Conservation (phyloP, 1,140 invertebrate species). For the Drepana arcuata region DNA sequence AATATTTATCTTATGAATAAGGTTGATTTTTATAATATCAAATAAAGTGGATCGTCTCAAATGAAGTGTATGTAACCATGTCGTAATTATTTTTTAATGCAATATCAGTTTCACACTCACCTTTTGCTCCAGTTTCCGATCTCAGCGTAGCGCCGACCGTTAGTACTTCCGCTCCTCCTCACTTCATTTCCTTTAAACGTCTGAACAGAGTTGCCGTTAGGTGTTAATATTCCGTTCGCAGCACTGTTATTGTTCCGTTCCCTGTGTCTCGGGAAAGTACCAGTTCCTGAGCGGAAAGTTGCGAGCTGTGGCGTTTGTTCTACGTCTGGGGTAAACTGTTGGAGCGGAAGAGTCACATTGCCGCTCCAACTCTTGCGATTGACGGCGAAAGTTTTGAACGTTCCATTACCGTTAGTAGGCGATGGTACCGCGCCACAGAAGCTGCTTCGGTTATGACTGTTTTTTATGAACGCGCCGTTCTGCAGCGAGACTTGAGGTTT, state of each 20-base stretch:
- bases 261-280: slow-evolving; percentile 62
- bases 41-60: no score
- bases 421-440: slow-evolving; percentile 64
- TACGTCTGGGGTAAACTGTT: slow-evolving; percentile 47
- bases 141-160: slow-evolving; percentile 69
- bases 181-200: slow-evolving; percentile 67
- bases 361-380: slow-evolving; percentile 72
- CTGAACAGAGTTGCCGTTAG: slow-evolving; percentile 66
- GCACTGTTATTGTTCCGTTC: slow-evolving; percentile 60
- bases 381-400: slow-evolving; percentile 63
- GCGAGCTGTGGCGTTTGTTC: slow-evolving; percentile 53
- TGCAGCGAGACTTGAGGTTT: slow-evolving; percentile 65
- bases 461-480: slow-evolving; percentile 68
- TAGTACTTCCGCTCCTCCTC: slow-evolving; percentile 63
- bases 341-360: slow-evolving; percentile 65
- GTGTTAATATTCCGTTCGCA: slow-evolving; percentile 65
- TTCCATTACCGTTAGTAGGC: slow-evolving; percentile 55
- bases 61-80: no score
- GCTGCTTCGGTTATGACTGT: slow-evolving; percentile 66
- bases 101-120: no score
- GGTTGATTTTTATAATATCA: no score
- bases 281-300: slow-evolving; percentile 64
- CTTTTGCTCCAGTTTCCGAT: slow-evolving; percentile 72
- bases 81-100: no score
- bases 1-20: no score